Percentiles rank a stretch among this genome's conserved stretches.
Conservation (phyloP, 2,797 vertebrate genomes). For the Caiman crocodilus region DNA sequence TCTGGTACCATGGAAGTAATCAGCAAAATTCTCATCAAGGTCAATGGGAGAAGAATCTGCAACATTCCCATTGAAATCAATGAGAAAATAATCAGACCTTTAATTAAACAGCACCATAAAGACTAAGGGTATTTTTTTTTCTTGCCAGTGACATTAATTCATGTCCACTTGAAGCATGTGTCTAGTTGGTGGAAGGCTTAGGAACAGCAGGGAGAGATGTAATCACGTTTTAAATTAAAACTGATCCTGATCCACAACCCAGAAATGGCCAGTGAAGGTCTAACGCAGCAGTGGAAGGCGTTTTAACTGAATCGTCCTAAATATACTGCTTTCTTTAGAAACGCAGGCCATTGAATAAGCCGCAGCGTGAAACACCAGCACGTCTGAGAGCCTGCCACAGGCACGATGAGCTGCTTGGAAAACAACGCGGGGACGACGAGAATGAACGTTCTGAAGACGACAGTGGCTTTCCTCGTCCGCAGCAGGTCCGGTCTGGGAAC, state of each 20-base stretch:
- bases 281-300: conserved; percentile 4
- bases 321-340: background rate
- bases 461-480: background rate
- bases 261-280: conserved; percentile 23
- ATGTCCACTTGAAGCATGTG: background rate
- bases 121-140: conserved; percentile 6
- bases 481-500: background rate
- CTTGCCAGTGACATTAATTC: conserved; percentile 13
- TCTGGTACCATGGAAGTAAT: background rate
- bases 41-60: background rate
- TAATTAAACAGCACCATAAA: conserved; percentile 15
- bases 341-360: background rate
- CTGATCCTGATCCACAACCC: conserved; percentile 2
- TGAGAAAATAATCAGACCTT: background rate
- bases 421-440: background rate
- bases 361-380: conserved; percentile 14
- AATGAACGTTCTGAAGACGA: background rate
- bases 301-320: conserved; percentile 11
- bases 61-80: background rate
- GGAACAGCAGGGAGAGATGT: conserved; percentile 45
- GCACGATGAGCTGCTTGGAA: background rate
- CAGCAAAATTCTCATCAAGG: background rate
- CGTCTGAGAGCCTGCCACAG: conserved; percentile 24
- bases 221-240: conserved; percentile 72
- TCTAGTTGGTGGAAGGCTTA: background rate